phyloP scores from a whole-genome alignment of 2,888 invertebrate genomes.

The Branchellion lobata region DNA sequence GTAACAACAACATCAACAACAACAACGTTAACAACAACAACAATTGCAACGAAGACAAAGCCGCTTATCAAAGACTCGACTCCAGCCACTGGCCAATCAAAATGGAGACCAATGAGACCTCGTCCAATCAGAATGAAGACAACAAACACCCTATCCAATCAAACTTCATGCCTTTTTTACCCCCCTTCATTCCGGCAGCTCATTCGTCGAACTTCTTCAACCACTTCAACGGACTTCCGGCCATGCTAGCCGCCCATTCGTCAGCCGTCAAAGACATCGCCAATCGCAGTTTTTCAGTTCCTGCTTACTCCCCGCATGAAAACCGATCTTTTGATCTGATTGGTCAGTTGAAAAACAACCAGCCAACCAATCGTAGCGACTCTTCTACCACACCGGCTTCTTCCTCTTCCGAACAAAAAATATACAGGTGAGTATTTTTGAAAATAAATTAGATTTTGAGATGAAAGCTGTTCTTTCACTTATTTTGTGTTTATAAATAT shows the following conservation, averaged over 20 bases:
- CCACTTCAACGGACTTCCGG: conserved; percentile 25
- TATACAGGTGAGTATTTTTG: conserved; percentile 50
- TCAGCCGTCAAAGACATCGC: conserved; percentile 37
- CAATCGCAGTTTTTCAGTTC: conserved; percentile 38
- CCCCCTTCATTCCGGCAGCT: conserved; percentile 28
- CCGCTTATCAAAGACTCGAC: conserved; percentile 2
- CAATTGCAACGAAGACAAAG: no score
- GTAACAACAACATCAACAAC: no score
- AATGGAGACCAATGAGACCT: conserved; percentile 4
- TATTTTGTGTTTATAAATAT: no score
- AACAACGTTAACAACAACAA: no score
- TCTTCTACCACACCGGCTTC: conserved; percentile 16
- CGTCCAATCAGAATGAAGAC: neutral
- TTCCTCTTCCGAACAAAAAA: conserved; percentile 47
- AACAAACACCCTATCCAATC: neutral
- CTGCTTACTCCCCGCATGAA: conserved; percentile 26
- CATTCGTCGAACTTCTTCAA: conserved; percentile 29
- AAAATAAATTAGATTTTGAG: no score
- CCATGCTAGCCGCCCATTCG: conserved; percentile 3
- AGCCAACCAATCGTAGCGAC: neutral
- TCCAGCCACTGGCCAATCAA: conserved; percentile 25
- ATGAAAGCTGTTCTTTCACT: no score
- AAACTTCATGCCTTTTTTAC: neutral
- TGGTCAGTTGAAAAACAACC: conserved; percentile 4
- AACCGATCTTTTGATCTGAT: conserved; percentile 28